Base-by-base conservation (phyloP, 2,888 invertebrate genomes). In the Lobophora halterata region DNA sequence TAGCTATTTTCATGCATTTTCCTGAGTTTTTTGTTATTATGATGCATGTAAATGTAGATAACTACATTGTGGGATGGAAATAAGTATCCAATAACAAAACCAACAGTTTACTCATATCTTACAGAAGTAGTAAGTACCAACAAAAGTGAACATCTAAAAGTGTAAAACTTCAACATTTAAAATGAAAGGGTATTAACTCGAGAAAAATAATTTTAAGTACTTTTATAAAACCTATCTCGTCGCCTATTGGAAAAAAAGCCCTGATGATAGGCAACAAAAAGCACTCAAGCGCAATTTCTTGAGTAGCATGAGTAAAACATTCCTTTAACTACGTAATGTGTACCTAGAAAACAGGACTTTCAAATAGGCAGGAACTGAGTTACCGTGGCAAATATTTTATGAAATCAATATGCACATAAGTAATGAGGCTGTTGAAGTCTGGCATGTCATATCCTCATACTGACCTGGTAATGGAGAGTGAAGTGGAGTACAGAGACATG, bases 281-380 rank as follows among this genome's bases (percentile, higher is more conserved):
- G n/a, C n/a, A n/a, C n/a, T n/a, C n/a, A n/a, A n/a, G n/a, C 14
- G 3, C 17, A 17, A 5, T 17, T 17, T 3, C 5, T 3, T 6
- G 17, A n/a, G 2, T 5, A 17, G 17, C 1, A 14, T n/a, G 5
- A 17, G 5, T 17, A n/a, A 17, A 17, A 17, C n/a, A 17, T 17
- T 17, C n/a, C n/a, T n/a, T n/a, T n/a, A n/a, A n/a, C n/a, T n/a
- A n/a, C n/a, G n/a, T n/a, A n/a, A n/a, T 5, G 17, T 17, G 17
- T 18, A n/a, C 16, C 7, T 21, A 33, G 36, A 29, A 40, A 19
- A 39, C 44, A 43, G 33, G 52, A 51, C 64, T 71, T 70, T 71
- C 67, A 63, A 65, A 49, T 32, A 43, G 36, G 39, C 30, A 35
- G 42, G 29, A 30, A 44, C 25, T 39, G 45, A 41, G 40, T 37